Evolutionary conservation across 2,797 vertebrate species (phyloP), one percentile per base, ranked within the genome.

Genomic region (Thamnophis elegans): DNA sequence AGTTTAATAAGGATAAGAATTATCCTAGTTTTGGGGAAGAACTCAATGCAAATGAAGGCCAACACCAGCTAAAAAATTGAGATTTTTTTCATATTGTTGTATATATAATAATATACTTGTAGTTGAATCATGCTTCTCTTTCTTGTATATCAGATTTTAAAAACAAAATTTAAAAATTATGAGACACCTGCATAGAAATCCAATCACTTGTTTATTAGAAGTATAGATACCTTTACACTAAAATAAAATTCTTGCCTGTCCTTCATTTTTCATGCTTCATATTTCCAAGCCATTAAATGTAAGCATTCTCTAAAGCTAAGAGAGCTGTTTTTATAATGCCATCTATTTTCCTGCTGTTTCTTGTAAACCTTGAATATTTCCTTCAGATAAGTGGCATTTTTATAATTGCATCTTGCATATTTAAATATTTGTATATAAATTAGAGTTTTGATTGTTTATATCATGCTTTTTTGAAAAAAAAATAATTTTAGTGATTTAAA

Each of bases 321-420:
- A 90, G 3, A 93, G 86, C 42, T 94, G 60, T 87, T 91, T 94
- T 92, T 88, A 68, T 1, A 93, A 90, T 56, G 42, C 55, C 95
- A 89, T 36, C 59, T 89, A 5, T 0, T 93, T 93, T 95, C 47
- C 89, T 90, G 36, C 73, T 78, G 54, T 93, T 95, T 90, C 68
- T 89, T 92, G 82, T 56, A 25, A 96, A 0, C 94, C 91, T 94
- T 90, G 90, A 95, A 91, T 95, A 85, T 87, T 73, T 96, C 47
- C 94, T 93, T 94, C 94, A 94, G 85, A 96, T 94, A 92, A 28
- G 91, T 94, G 90, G 91, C 87, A 93, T 95, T 93, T 91, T 93
- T 59, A 95, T 95, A 93, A 89, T 93, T 95, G 56, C 95, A 93
- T 96, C 92, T 85, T 92, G 85, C 82, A 95, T 91, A 59, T 94